Evolutionary conservation across 2,888 invertebrate species (phyloP).

Genomic region (Eilema caniola): DNA sequence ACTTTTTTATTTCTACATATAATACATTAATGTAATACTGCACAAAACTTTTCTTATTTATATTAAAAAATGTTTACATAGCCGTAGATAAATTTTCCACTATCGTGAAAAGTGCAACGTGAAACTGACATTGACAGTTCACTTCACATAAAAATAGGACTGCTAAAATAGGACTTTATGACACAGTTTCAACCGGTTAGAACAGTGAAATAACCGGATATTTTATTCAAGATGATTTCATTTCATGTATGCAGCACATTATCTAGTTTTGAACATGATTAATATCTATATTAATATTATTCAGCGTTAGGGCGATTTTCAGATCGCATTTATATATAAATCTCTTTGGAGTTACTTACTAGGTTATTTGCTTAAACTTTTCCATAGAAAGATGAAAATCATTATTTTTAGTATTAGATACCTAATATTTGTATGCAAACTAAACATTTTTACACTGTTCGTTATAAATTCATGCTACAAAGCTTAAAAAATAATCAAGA

Average conservation of each 20-base stretch:
- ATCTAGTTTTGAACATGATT: too few species aligned
- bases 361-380: too few species aligned
- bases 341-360: too few species aligned
- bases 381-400: background rate
- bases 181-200: background rate
- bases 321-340: too few species aligned
- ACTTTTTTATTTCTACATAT: background rate
- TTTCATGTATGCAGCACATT: too few species aligned
- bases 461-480: too few species aligned
- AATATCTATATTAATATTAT: too few species aligned
- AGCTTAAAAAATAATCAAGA: too few species aligned
- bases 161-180: background rate
- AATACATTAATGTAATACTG: background rate
- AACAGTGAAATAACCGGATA: background rate
- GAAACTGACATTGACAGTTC: slow-evolving; percentile 47
- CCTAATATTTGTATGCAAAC: too few species aligned
- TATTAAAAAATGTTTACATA: slow-evolving; percentile 8
- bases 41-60: background rate
- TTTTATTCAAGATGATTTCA: background rate
- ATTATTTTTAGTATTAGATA: too few species aligned
- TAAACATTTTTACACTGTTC: too few species aligned
- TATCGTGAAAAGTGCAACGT: slow-evolving; percentile 31
- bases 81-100: background rate
- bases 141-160: background rate
- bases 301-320: too few species aligned